These are phyloP conservation scores for Chaenocephalus aceratus DNA, from an alignment of 2,113 vertebrate species.

Conservation along the genomic window DNA sequence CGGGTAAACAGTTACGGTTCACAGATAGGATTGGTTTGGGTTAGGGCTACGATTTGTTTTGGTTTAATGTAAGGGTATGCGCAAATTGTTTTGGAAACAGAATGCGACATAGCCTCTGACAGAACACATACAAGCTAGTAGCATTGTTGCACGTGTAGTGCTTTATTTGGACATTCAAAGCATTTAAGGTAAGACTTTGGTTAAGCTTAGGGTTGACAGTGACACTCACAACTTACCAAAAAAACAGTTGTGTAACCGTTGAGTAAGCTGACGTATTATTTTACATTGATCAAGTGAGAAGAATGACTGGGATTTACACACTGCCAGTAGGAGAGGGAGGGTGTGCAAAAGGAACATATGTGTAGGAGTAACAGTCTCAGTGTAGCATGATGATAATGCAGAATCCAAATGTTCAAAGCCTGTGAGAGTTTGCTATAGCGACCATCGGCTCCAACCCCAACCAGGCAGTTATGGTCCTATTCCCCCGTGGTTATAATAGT, in stretches of 20 bases:
- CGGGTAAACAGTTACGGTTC: neutral
- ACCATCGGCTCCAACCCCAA: neutral
- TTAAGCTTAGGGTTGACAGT: neutral
- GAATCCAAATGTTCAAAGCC: neutral
- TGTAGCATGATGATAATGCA: neutral
- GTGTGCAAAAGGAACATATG: neutral
- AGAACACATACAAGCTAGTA: neutral
- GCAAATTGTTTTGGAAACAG: neutral
- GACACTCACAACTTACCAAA: too few relatives aligned
- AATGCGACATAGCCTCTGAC: neutral
- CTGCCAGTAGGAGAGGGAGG: neutral
- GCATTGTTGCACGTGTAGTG: neutral
- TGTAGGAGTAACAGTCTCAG: neutral
- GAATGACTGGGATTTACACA: slow-evolving; percentile 5
- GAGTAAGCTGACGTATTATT: too few relatives aligned
- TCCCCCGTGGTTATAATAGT: neutral
- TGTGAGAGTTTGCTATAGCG: neutral
- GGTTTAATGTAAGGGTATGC: neutral
- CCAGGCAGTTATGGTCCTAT: neutral
- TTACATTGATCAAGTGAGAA: slow-evolving; percentile 19
- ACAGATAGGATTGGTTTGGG: neutral
- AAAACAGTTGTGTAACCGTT: too few relatives aligned
- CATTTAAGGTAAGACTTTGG: neutral
- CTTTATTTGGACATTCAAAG: neutral
- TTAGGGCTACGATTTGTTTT: neutral